Evolutionary conservation across 2,888 invertebrate genomes (phyloP).

Genomic region (Neuroscelio doddi): DNA sequence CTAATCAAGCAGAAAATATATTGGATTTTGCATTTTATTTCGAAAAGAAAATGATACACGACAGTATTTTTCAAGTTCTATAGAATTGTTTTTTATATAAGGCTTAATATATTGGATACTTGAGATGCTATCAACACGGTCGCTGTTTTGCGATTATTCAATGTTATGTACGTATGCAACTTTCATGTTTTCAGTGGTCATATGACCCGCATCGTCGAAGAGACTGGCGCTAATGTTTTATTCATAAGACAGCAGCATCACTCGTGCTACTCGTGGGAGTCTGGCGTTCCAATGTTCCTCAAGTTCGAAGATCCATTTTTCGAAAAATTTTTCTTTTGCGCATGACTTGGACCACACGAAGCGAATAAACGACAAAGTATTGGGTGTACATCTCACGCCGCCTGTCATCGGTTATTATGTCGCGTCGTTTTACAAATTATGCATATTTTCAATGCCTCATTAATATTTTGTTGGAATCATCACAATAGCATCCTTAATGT

Average conservation of each 20-base stretch:
- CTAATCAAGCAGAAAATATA: too few relatives aligned
- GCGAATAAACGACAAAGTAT: background rate
- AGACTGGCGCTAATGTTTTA: slow-evolving; percentile 13
- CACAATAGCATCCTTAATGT: slow-evolving; percentile 3
- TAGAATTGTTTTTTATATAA: too few relatives aligned
- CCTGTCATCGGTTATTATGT: background rate
- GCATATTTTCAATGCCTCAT: background rate
- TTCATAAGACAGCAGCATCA: slow-evolving; percentile 11
- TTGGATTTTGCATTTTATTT: too few relatives aligned
- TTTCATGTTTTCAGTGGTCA: slow-evolving; percentile 6
- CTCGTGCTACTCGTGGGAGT: slow-evolving; percentile 14
- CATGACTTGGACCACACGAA: background rate
- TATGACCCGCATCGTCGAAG: slow-evolving; percentile 15
- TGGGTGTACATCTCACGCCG: background rate
- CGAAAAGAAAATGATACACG: too few relatives aligned
- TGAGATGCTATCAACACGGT: background rate
- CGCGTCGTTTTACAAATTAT: background rate
- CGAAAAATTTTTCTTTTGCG: background rate
- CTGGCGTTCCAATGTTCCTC: background rate
- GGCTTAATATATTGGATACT: too few relatives aligned
- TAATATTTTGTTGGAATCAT: slow-evolving; percentile 1
- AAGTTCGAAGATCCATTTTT: slow-evolving; percentile 3
- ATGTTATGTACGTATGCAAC: slow-evolving; percentile 4
- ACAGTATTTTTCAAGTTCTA: too few relatives aligned
- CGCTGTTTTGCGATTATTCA: slow-evolving; percentile 11